Evolutionary conservation across 2,113 vertebrate species (phyloP).

Genomic region (Pristiophorus japonicus): DNA sequence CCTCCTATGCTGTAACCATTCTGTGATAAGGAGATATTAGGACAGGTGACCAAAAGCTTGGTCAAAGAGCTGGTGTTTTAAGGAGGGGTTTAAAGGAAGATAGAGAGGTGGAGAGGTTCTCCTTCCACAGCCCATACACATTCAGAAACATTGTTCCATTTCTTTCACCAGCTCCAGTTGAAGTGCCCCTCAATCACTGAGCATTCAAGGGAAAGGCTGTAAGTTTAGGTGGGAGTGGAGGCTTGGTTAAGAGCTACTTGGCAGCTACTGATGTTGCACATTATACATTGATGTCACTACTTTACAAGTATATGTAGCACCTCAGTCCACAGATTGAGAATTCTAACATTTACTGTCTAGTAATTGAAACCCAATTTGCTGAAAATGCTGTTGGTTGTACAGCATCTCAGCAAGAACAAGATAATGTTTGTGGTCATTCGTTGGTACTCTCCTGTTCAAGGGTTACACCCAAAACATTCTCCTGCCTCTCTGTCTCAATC

Average conservation of each 20-base stretch:
- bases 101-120: no score
- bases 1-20: no score
- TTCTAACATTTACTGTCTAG: neutral
- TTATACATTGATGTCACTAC: neutral
- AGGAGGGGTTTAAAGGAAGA: no score
- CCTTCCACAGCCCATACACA: no score
- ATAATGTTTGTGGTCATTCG: no score
- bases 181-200: neutral
- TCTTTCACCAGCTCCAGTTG: neutral
- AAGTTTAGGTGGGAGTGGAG: neutral
- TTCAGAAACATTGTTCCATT: neutral
- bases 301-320: neutral
- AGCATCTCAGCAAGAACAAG: neutral
- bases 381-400: neutral
- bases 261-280: neutral
- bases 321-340: neutral
- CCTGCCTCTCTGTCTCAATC: neutral
- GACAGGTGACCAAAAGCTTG: no score
- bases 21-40: no score
- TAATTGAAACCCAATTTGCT: neutral
- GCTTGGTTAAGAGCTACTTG: neutral
- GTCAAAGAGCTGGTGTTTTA: no score
- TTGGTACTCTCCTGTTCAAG: neutral
- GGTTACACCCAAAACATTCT: neutral
- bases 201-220: neutral